Evolutionary conservation across 2,888 invertebrate species (phyloP), one percentile per base, ranked within the genome.

Genomic region (Vandiemenella viatica): DNA sequence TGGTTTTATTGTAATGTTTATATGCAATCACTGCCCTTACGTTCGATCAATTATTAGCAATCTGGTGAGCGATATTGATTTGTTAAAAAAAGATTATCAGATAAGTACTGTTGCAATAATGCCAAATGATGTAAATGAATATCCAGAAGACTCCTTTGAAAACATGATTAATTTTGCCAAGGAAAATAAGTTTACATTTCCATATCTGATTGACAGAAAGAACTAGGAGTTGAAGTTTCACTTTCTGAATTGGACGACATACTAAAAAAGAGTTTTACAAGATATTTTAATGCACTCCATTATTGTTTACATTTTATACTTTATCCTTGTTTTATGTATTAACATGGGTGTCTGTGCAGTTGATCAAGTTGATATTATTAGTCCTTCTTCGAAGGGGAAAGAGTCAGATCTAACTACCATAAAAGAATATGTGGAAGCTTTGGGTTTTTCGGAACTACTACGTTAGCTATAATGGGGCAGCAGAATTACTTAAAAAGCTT

Each of bases 81-180:
- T 38, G 38, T 38, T 38, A n/a, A 38, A 38, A 38, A 38, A 38
- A 38, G 38, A 38, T 38, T 38, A 38, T 38, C 38, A 38, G 38
- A 15, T 38, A 38, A 38, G 15, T 38, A n/a, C 38, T n/a, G 38
- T 38, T 38, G 38, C 38, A 38, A 38, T 38, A 6, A 38, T 38
- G 38, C 38, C 38, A 38, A 38, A 38, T 38, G 38, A 38, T 38
- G 38, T 38, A n/a, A 38, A 38, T 38, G 15, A 38, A 5, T 38
- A 38, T n/a, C 38, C 38, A 38, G 38, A 38, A 38, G 38, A 38
- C 38, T 38, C 38, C 38, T 38, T 38, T 38, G 38, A 38, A 38
- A 38, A 38, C n/a, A 38, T 38, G 38, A 38, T 38, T 38, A 38
- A 38, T 38, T 38, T 38, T 38, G 38, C 38, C 38, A n/a, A 38